Conservation (phyloP, 2,888 invertebrate genomes). For the Cotesia congregata region DNA sequence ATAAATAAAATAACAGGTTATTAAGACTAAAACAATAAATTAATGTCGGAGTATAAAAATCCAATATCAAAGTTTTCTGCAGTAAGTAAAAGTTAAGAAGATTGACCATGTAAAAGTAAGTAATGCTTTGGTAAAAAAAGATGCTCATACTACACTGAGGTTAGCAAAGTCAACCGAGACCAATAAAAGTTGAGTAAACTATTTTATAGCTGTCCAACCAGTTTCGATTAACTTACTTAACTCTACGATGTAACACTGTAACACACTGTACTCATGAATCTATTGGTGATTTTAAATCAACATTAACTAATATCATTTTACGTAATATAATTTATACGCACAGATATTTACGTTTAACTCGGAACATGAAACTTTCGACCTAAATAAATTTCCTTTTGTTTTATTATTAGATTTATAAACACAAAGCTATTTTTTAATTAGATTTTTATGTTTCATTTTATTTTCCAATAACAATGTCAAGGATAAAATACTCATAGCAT, state of each 20-base stretch:
- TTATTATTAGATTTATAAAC: neutral
- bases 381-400: neutral
- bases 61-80: neutral
- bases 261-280: neutral
- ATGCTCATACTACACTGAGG: neutral
- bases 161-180: neutral
- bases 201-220: constrained; percentile 7
- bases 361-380: neutral
- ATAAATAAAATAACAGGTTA: neutral
- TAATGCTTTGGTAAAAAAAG: neutral
- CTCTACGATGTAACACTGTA: neutral
- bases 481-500: neutral
- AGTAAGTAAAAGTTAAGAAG: constrained; percentile 3
- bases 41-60: neutral
- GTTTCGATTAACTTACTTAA: constrained; percentile 1
- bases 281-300: neutral
- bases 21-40: neutral
- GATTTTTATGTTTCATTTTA: neutral
- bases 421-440: neutral
- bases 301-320: neutral
- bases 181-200: neutral
- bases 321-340: neutral
- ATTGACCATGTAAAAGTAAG: neutral
- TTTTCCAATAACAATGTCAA: neutral
- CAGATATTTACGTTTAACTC: neutral